A percentile compares a stretch with the other conserved stretches of the same genome.
phyloP scores from a whole-genome alignment of 2,797 vertebrate species.

The Sebastes elongatus region DNA sequence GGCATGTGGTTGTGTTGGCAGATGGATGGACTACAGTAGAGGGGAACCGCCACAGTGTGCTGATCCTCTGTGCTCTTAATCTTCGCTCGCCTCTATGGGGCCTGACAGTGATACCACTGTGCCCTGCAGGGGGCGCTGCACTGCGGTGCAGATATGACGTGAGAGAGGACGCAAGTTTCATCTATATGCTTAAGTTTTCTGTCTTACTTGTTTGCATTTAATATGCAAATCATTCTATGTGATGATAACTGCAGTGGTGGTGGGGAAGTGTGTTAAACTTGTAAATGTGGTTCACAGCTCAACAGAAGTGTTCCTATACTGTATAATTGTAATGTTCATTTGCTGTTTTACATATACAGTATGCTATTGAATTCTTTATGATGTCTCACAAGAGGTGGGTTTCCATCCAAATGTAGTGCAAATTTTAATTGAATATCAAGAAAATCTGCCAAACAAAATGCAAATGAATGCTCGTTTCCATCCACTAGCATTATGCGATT shows the following conservation, averaged over 20 bases:
- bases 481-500: too few species aligned
- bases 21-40: background rate
- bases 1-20: background rate
- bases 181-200: background rate
- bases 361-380: slow-evolving; percentile 33
- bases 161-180: background rate
- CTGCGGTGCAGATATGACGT: background rate
- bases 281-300: background rate
- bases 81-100: background rate
- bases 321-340: background rate
- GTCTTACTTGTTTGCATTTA: background rate
- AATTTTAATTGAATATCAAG: too few species aligned
- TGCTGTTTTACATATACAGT: background rate
- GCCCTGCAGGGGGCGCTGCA: slow-evolving; percentile 17
- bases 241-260: too few species aligned
- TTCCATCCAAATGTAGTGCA: too few species aligned
- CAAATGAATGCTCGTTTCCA: too few species aligned
- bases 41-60: background rate
- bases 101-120: background rate
- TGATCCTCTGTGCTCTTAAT: background rate
- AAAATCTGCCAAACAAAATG: too few species aligned
- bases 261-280: background rate
- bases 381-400: background rate
- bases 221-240: background rate
- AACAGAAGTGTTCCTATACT: background rate